Conservation (phyloP, 2,113 vertebrate genomes). For the Pelecanus crispus region DNA sequence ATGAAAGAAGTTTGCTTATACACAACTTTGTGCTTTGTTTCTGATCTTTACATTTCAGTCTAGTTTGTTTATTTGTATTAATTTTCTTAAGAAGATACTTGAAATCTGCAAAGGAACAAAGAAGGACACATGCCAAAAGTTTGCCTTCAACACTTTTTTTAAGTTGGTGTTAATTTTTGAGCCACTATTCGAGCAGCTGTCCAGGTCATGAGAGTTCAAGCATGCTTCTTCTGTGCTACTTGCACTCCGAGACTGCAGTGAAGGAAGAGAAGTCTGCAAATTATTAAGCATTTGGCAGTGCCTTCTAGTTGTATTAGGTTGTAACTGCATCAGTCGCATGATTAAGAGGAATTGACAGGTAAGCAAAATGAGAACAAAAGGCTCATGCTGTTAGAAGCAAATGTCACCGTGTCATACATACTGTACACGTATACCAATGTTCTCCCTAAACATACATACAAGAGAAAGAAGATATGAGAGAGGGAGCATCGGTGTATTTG, state of each 20-base stretch:
- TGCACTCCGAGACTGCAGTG: not conserved
- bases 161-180: not conserved
- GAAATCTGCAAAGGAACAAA: not conserved
- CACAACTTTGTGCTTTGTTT: not conserved
- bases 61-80: not conserved
- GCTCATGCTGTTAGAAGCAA: constrained; percentile 23
- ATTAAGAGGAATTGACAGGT: constrained; percentile 42
- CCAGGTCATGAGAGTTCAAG: not conserved
- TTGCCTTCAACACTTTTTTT: not conserved
- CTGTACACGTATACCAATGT: fast-evolving
- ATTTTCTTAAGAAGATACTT: not conserved
- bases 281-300: constrained; percentile 18
- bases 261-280: not conserved
- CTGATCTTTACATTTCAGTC: not conserved
- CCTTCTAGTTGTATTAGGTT: constrained; percentile 10
- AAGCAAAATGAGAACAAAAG: constrained; percentile 52
- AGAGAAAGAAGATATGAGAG: not conserved
- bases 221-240: not conserved
- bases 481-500: not conserved
- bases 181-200: constrained; percentile 14
- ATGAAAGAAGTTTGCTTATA: not conserved
- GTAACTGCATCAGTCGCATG: not conserved
- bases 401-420: not conserved
- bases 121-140: not conserved
- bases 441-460: not conserved